A percentile compares a stretch with the other conserved stretches of the same genome.
phyloP scores from a whole-genome alignment of 2,797 vertebrate genomes.

The Labeo calbasu region DNA sequence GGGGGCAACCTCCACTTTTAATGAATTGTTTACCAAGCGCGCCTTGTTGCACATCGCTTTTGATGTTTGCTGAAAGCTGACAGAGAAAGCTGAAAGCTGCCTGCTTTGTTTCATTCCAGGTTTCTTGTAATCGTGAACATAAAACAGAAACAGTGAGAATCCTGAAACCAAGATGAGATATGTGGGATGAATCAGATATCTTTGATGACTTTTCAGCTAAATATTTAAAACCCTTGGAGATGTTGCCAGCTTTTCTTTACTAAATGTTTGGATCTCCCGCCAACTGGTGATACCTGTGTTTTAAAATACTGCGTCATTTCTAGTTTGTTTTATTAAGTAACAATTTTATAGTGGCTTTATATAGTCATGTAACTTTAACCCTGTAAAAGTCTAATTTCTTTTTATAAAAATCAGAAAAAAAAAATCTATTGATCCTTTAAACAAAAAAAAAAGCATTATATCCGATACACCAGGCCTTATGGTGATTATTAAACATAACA shows the following conservation, averaged over 20 bases:
- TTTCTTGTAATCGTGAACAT: slow-evolving; percentile 51
- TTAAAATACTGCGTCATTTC: slow-evolving; percentile 33
- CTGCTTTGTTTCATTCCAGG: slow-evolving; percentile 64
- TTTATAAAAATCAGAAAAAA: neutral
- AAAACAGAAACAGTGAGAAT: slow-evolving; percentile 14
- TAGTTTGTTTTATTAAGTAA: slow-evolving; percentile 17
- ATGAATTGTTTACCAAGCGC: slow-evolving; percentile 71
- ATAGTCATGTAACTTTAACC: neutral
- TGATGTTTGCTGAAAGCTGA: slow-evolving; percentile 64
- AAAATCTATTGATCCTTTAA: neutral
- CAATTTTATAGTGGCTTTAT: neutral
- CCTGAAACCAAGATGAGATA: slow-evolving; percentile 9
- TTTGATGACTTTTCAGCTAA: slow-evolving; percentile 51
- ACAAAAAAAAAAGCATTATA: neutral
- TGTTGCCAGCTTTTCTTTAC: slow-evolving; percentile 20
- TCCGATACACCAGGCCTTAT: neutral
- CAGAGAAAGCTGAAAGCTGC: slow-evolving; percentile 51
- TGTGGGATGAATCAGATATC: slow-evolving; percentile 15
- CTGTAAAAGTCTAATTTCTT: neutral
- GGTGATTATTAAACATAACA: neutral
- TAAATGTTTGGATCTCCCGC: slow-evolving; percentile 55
- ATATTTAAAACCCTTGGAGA: slow-evolving; percentile 52
- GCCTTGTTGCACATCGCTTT: slow-evolving; percentile 61
- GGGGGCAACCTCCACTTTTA: slow-evolving; percentile 66
- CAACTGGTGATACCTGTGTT: slow-evolving; percentile 35